Base-by-base conservation (phyloP, 2,888 invertebrate genomes). In the Epirrhoe alternata region DNA sequence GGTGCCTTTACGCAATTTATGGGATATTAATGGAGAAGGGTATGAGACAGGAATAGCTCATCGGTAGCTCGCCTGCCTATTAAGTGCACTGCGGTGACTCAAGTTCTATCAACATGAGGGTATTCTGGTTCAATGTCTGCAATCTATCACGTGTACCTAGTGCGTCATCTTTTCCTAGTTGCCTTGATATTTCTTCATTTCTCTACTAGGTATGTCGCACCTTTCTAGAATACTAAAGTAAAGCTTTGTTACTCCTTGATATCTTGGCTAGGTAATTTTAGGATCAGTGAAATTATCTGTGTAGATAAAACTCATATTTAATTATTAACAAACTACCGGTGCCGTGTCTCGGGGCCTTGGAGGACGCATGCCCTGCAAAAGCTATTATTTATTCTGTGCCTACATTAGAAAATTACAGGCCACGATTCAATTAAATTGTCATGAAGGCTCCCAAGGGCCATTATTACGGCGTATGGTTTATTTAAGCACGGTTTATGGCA, bases 391-490 rank as follows among this genome's bases (percentile, higher is more conserved):
- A 63, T 63, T 64, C 65, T 51, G 54, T 62, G 50, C 74, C 77
- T 76, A 77, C 77, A 66, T 72, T 70, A 65, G 66, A 69, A 77
- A 84, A 83, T 86, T 83, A 81, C 83, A 61, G 73, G 75, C 70
- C 77, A 73, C 77, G 79, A 83, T 85, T 87, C 86, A 84, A 87
- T 87, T 87, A 87, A 81, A 85, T 79, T 87, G 86, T 86, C 86
- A 83, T 76, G 83, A 82, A 83, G 77, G 77, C 80, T 68, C 77
- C 71, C 76, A 66, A 68, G 79, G 73, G 72, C 81, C 77, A 76
- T 83, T 81, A 86, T 85, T 86, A 83, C 77, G 71, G 75, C 75
- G 69, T 76, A 64, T 74, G 70, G 74, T 74, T 83, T 81, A 79
- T 76, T 76, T 78, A 74, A 76, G 80, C 75, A 73, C 73, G 76